Evolutionary conservation across 2,113 vertebrate species (phyloP), one percentile per base, ranked within the genome.

Genomic region (Amphiprion ocellaris): DNA sequence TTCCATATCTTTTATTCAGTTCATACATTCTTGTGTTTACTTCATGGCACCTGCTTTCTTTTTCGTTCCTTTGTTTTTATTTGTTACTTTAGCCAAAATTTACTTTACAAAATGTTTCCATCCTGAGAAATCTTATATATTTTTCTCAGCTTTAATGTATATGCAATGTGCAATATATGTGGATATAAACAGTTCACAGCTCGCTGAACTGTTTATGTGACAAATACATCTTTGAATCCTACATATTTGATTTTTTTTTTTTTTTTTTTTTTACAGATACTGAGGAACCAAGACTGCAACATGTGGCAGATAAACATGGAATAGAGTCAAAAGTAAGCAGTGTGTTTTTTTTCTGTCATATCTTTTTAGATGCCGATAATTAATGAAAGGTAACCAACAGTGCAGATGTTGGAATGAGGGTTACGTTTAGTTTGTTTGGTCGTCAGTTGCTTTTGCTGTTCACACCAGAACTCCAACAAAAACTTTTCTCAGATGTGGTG

Each of bases 381-480:
- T 56, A 65, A 62, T 55, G 7, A 33, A 39, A 28, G 4, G 46
- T 28, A 4, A 69, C 52, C 58, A 39, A 30, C 61, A 54, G 74
- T 33, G 61, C 47, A 55, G 30, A 46, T 71, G 41, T 33, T 50
- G 23, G 50, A 73, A 74, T 67, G 33, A 68, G 19, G 4, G n/a
- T 53, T 62, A 30, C 55, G 33, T 41, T 24, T 52, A 39, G n/a
- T 52, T 39, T 24, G 33, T 76, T 49, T 75, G 59, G 33, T 53
- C 65, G 50, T 60, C 5, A 55, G 44, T 82, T 79, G 74, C 81
- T 74, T 78, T 78, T 78, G 61, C 59, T 26, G 44, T 24, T 59
- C 58, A 44, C 47, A 8, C 2, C 63, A 53, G 52, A 47, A 59
- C 26, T 75, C 79, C 54, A 75, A 80, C 49, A 60, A 55, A 77